Conservation (phyloP, 2,113 vertebrate species). For the Penelope pileata region DNA sequence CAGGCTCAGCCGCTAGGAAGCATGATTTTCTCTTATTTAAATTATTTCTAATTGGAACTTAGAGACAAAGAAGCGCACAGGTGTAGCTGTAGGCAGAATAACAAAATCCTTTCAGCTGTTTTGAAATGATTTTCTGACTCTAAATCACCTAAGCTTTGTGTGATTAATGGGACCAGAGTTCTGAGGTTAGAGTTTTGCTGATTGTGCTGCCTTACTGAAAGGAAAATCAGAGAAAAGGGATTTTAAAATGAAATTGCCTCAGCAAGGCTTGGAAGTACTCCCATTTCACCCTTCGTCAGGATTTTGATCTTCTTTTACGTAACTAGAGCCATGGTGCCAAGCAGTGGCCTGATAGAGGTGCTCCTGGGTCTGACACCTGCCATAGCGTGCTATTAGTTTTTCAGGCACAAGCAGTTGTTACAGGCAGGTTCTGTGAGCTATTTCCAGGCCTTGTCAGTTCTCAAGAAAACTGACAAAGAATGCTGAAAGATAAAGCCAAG, state of each 20-base stretch:
- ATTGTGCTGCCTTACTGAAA: slow-evolving; percentile 27
- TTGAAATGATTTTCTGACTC: slow-evolving; percentile 52
- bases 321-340: neutral
- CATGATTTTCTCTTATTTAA: slow-evolving; percentile 61
- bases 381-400: neutral
- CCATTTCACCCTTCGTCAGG: neutral
- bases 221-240: neutral
- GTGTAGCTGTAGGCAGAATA: slow-evolving; percentile 62
- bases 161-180: slow-evolving; percentile 10
- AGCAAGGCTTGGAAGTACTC: slow-evolving; percentile 1
- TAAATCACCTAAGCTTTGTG: slow-evolving; percentile 49
- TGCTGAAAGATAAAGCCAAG: slow-evolving; percentile 3
- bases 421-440: neutral
- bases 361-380: neutral
- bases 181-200: slow-evolving; percentile 49
- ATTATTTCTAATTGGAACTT: slow-evolving; percentile 55
- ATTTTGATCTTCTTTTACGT: neutral
- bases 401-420: fast-evolving
- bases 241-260: slow-evolving; percentile 49
- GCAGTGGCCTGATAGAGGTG: neutral
- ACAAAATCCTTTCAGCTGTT: slow-evolving; percentile 25
- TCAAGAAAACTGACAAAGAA: neutral
- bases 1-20: slow-evolving; percentile 42
- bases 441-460: neutral
- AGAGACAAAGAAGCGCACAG: slow-evolving; percentile 53